These are phyloP conservation scores for Corythoichthys haematopterus DNA, from an alignment of 2,113 vertebrate genomes.

Conservation along the genomic window DNA sequence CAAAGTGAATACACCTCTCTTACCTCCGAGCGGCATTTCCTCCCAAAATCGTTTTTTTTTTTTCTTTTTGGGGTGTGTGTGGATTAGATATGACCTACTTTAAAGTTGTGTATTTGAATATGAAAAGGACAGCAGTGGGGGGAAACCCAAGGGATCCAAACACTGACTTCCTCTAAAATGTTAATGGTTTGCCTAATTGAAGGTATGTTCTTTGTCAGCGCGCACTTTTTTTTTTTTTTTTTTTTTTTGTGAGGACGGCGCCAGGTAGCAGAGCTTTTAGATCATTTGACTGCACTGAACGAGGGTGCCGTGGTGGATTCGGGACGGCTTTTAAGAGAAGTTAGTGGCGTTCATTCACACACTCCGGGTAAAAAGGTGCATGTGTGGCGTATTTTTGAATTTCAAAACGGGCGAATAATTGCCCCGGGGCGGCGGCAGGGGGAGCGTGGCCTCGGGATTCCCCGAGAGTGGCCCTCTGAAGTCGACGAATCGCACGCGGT, in stretches of 20 bases:
- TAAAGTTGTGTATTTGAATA: conserved; percentile 68
- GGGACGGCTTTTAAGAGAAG: conserved; percentile 66
- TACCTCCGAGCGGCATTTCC: conserved; percentile 46
- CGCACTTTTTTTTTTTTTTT: conserved; percentile 42
- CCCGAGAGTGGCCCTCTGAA: conserved; percentile 63
- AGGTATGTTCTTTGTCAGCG: conserved; percentile 69
- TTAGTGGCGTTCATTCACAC: conserved; percentile 22
- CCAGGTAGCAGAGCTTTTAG: conserved; percentile 62
- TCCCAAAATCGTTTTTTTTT: conserved; percentile 39
- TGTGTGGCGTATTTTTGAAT: conserved; percentile 42
- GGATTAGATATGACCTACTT: conserved; percentile 64
- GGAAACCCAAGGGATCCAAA: conserved; percentile 62
- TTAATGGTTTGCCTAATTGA: conserved; percentile 70
- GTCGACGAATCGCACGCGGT: conserved; percentile 61
- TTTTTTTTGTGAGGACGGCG: conserved; percentile 23
- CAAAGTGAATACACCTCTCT: no score
- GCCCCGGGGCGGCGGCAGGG: conserved; percentile 59
- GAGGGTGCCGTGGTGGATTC: conserved; percentile 53
- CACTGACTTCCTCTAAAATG: conserved; percentile 72
- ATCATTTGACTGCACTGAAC: conserved; percentile 67
- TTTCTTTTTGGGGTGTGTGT: background rate
- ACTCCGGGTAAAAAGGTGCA: conserved; percentile 27
- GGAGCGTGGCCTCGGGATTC: conserved; percentile 68
- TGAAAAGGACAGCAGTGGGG: conserved; percentile 57
- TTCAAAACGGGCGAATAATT: conserved; percentile 63